phyloP scores from a whole-genome alignment of 2,113 vertebrate species.

The Nanorana parkeri region DNA sequence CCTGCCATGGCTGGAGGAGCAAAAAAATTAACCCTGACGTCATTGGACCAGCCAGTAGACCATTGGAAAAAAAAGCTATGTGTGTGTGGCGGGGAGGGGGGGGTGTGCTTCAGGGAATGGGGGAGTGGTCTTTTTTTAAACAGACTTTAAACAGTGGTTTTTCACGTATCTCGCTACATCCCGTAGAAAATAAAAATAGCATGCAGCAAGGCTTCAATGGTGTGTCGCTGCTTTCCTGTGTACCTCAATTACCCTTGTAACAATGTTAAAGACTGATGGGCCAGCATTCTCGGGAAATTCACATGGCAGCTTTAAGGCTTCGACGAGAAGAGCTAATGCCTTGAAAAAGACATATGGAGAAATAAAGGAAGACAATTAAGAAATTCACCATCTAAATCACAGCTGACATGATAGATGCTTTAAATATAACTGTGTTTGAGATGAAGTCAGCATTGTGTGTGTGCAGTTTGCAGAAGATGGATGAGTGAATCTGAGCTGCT shows the following conservation, averaged over 20 bases:
- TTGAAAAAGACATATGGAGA: conserved; percentile 49
- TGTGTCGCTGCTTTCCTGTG: not conserved
- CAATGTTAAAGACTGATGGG: conserved; percentile 34
- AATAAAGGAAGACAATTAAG: conserved; percentile 52
- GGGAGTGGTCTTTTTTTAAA: too few species aligned
- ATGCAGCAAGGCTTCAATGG: not conserved
- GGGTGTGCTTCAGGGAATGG: too few species aligned
- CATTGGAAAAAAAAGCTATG: too few species aligned
- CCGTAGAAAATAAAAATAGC: too few species aligned
- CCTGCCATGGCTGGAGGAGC: too few species aligned
- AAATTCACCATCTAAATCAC: conserved; percentile 52
- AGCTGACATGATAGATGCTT: conserved; percentile 47
- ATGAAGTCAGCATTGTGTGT: conserved; percentile 47
- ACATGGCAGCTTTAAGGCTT: conserved; percentile 34
- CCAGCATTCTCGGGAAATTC: conserved; percentile 21
- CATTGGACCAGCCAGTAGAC: too few species aligned
- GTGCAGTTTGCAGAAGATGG: conserved; percentile 44
- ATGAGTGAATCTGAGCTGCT: conserved; percentile 46
- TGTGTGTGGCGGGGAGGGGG: too few species aligned
- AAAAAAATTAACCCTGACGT: too few species aligned
- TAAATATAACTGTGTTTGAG: conserved; percentile 48
- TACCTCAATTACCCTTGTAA: conserved; percentile 26
- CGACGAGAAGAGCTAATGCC: conserved; percentile 14
- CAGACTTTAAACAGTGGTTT: too few species aligned
- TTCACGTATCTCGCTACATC: too few species aligned